Conservation (phyloP, 30 jellyfish, hydroid and myxozoan species). For the Sanderia malayensis region DNA sequence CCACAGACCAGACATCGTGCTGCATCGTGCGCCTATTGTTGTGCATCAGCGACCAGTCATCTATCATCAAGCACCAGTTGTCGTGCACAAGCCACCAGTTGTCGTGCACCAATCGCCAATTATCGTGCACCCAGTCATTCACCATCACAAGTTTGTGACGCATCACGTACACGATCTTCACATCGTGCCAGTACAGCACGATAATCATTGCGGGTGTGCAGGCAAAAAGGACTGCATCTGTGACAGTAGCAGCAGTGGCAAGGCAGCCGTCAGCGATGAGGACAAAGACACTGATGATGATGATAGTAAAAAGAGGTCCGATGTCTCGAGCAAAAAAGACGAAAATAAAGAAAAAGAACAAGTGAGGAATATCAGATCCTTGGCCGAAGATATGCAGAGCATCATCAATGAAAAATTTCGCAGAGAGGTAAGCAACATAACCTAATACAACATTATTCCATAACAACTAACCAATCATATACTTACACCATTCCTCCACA, state of each 20-base stretch:
- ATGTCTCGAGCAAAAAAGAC: constrained; percentile 27
- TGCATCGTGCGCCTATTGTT: constrained; percentile 78
- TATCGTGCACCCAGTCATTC: constrained; percentile 75
- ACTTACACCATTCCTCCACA: too few relatives aligned
- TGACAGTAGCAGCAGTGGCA: constrained; percentile 40
- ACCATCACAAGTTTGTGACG: constrained; percentile 72
- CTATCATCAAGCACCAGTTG: constrained; percentile 83
- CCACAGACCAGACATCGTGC: constrained; percentile 75
- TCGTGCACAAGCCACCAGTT: constrained; percentile 74
- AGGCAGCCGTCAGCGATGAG: constrained; percentile 23
- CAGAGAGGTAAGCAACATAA: constrained; percentile 52
- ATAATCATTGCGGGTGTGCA: constrained; percentile 59
- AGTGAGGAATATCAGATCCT: constrained; percentile 36
- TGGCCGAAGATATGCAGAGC: constrained; percentile 39
- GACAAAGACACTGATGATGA: constrained; percentile 19
- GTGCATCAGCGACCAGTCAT: constrained; percentile 79
- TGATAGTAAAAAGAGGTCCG: constrained; percentile 35
- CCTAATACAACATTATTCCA: too few relatives aligned
- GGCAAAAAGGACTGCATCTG: constrained; percentile 88
- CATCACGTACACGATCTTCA: constrained; percentile 87
- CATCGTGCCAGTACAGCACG: constrained; percentile 61
- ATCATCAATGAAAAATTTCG: constrained; percentile 53
- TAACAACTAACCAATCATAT: too few relatives aligned
- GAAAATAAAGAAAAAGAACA: constrained; percentile 33
- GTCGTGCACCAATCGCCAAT: constrained; percentile 77